Evolutionary conservation across 2,888 invertebrate genomes (phyloP).

Genomic region (Cenopis cana): DNA sequence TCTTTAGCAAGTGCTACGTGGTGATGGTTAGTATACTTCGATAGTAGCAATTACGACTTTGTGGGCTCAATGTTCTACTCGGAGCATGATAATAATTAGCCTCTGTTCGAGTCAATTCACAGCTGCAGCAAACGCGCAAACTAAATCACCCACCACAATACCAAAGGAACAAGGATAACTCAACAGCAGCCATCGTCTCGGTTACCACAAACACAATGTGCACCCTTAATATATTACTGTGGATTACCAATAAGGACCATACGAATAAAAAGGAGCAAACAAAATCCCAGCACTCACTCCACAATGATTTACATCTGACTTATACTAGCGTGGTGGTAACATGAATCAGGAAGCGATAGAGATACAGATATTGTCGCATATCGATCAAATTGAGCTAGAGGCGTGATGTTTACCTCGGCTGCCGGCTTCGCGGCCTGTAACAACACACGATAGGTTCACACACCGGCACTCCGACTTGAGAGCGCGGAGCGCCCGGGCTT

Average conservation of each 20-base stretch:
- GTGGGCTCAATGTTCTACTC: slow-evolving; percentile 83
- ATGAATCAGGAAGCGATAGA: slow-evolving; percentile 83
- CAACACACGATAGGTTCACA: slow-evolving; percentile 81
- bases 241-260: slow-evolving; percentile 73
- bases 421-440: slow-evolving; percentile 90
- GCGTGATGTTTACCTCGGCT: slow-evolving; percentile 86
- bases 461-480: slow-evolving; percentile 47
- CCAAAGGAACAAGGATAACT: slow-evolving; percentile 72
- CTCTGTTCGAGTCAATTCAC: slow-evolving; percentile 68
- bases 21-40: slow-evolving; percentile 57
- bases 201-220: slow-evolving; percentile 81
- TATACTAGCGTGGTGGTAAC: slow-evolving; percentile 77
- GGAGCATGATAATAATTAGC: slow-evolving; percentile 76
- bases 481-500: slow-evolving; percentile 13
- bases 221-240: slow-evolving; percentile 72
- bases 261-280: slow-evolving; percentile 79
- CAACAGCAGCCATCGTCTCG: slow-evolving; percentile 72
- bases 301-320: slow-evolving; percentile 68
- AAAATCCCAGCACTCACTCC: slow-evolving; percentile 83
- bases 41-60: slow-evolving; percentile 54
- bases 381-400: slow-evolving; percentile 66
- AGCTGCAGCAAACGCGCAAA: slow-evolving; percentile 75
- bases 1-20: slow-evolving; percentile 57
- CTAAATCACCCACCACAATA: slow-evolving; percentile 78
- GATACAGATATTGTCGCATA: slow-evolving; percentile 70